Conservation (phyloP, 2,888 invertebrate genomes). For the Acanthosoma haemorrhoidale region DNA sequence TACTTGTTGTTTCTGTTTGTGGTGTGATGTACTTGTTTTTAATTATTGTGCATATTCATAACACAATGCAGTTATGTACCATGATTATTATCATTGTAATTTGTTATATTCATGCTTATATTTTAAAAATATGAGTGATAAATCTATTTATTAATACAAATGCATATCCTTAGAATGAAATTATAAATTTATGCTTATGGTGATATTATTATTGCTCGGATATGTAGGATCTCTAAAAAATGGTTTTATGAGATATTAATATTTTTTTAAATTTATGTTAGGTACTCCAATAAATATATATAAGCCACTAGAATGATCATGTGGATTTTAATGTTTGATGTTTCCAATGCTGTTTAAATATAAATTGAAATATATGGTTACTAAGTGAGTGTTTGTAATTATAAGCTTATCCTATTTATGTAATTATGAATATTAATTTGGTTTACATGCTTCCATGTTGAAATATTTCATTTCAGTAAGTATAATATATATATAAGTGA, state of each 20-base stretch:
- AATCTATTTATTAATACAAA: constrained; percentile 5
- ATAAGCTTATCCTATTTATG: background rate
- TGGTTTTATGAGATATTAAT: constrained; percentile 19
- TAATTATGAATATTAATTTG: background rate
- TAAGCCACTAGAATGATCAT: constrained; percentile 21
- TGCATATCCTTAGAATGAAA: constrained; percentile 25
- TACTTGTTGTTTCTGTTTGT: background rate
- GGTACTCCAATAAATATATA: background rate
- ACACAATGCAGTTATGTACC: background rate
- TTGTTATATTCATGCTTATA: background rate
- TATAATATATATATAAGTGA: background rate
- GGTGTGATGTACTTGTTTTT: background rate
- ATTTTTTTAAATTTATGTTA: constrained; percentile 21
- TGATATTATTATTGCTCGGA: constrained; percentile 25
- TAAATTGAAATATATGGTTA: background rate
- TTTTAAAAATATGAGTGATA: constrained; percentile 17
- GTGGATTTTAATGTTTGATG: constrained; percentile 17
- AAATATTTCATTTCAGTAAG: background rate
- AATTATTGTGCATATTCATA: background rate
- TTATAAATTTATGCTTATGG: constrained; percentile 23
- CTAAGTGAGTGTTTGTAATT: background rate
- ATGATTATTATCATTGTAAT: background rate
- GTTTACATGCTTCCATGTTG: background rate
- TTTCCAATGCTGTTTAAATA: constrained; percentile 3
- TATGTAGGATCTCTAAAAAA: constrained; percentile 23